phyloP scores from a whole-genome alignment of 2,113 vertebrate species.

The Albula glossodonta region DNA sequence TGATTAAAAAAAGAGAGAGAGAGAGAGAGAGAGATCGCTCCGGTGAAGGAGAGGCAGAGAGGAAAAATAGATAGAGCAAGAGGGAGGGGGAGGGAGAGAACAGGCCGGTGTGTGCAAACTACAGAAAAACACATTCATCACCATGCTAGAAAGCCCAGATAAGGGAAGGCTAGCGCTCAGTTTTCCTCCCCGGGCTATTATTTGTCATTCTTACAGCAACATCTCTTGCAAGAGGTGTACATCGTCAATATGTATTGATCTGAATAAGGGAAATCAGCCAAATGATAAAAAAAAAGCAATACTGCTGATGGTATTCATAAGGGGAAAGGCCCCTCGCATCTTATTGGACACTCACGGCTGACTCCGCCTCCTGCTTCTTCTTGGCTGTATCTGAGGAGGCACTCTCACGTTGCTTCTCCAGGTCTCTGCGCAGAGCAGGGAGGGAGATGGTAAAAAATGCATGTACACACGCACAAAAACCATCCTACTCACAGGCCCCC shows the following conservation, averaged over 20 bases:
- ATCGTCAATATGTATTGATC: slow-evolving; percentile 9
- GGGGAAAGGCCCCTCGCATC: too few species aligned
- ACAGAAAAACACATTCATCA: slow-evolving; percentile 25
- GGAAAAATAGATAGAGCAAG: slow-evolving; percentile 13
- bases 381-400: slow-evolving; percentile 81
- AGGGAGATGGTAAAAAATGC: background rate
- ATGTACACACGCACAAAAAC: too few species aligned
- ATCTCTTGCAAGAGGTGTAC: slow-evolving; percentile 13
- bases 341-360: slow-evolving; percentile 78
- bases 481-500: too few species aligned
- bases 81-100: slow-evolving; percentile 4
- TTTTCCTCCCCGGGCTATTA: background rate
- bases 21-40: background rate
- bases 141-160: slow-evolving; percentile 15
- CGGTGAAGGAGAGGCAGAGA: background rate
- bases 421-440: slow-evolving; percentile 72
- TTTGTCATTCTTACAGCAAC: slow-evolving; percentile 13
- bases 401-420: slow-evolving; percentile 90
- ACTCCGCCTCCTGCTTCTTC: slow-evolving; percentile 95
- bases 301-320: background rate
- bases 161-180: slow-evolving; percentile 11
- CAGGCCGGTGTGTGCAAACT: slow-evolving; percentile 1
- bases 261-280: slow-evolving; percentile 21
- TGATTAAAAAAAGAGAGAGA: slow-evolving; percentile 13
- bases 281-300: background rate